Evolutionary conservation across 2,113 vertebrate genomes (phyloP).

Genomic region (Psophia crepitans): DNA sequence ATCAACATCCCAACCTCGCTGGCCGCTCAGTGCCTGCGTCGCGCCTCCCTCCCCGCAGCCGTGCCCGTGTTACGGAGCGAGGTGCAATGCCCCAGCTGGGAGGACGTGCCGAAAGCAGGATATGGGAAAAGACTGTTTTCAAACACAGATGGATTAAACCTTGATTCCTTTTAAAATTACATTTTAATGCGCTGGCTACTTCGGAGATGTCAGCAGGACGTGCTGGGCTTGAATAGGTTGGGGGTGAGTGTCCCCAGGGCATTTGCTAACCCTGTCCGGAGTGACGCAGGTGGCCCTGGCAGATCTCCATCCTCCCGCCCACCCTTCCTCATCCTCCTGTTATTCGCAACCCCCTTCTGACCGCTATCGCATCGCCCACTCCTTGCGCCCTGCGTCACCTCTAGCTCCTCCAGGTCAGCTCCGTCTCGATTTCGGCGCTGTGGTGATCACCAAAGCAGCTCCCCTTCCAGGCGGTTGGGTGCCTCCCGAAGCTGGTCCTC

Average conservation of each 20-base stretch:
- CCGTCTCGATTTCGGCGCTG: accelerated
- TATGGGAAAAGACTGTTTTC: not conserved
- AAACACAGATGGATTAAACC: not conserved
- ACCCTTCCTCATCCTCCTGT: not conserved
- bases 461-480: accelerated
- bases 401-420: not conserved
- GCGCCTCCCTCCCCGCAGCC: not conserved
- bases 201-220: not conserved
- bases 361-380: not conserved
- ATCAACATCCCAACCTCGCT: not conserved
- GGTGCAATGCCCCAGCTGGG: not conserved
- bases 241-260: not conserved
- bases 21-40: not conserved
- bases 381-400: not conserved
- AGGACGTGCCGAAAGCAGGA: not conserved
- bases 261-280: accelerated
- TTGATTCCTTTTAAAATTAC: not conserved
- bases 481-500: not conserved
- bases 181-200: not conserved
- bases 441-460: not conserved
- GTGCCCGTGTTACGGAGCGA: not conserved
- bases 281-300: not conserved
- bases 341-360: not conserved
- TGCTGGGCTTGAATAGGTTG: not conserved
- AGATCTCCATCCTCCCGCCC: not conserved